phyloP scores from a whole-genome alignment of 2,888 invertebrate genomes.

The Stenoptilia bipunctidactyla region DNA sequence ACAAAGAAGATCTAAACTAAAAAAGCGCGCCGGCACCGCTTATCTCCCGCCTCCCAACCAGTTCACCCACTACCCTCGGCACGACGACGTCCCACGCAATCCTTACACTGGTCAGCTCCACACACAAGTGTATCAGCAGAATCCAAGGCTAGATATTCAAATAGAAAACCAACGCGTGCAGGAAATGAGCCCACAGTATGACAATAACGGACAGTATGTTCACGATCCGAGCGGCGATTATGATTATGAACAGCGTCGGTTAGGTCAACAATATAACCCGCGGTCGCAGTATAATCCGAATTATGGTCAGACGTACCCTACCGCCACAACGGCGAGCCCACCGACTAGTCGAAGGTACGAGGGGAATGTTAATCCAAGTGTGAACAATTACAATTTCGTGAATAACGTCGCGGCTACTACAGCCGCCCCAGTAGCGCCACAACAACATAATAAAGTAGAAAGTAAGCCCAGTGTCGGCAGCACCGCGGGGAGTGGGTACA shows the following conservation, averaged over 20 bases:
- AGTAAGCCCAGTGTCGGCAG: slow-evolving; percentile 42
- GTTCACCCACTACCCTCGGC: slow-evolving; percentile 47
- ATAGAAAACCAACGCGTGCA: slow-evolving; percentile 54
- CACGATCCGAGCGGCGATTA: slow-evolving; percentile 62
- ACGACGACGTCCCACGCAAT: slow-evolving; percentile 42
- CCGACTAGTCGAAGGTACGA: slow-evolving; percentile 58
- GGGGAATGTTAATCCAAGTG: slow-evolving; percentile 40
- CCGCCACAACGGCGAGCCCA: slow-evolving; percentile 34
- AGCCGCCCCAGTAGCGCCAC: slow-evolving; percentile 24
- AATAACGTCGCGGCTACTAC: slow-evolving; percentile 35
- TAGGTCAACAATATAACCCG: slow-evolving; percentile 29
- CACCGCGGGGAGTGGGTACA: slow-evolving; percentile 31
- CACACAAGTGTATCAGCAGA: slow-evolving; percentile 52
- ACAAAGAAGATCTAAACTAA: slow-evolving; percentile 41
- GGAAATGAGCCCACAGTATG: slow-evolving; percentile 42
- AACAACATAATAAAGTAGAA: slow-evolving; percentile 55
- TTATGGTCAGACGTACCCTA: slow-evolving; percentile 48
- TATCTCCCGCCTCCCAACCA: slow-evolving; percentile 59
- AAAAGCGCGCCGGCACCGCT: slow-evolving; percentile 57
- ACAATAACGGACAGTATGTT: slow-evolving; percentile 53
- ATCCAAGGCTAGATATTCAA: slow-evolving; percentile 45
- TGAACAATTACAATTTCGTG: slow-evolving; percentile 43
- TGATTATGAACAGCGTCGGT: slow-evolving; percentile 52
- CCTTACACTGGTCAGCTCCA: slow-evolving; percentile 46
- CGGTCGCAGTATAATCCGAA: slow-evolving; percentile 42